These are phyloP conservation scores for Neosalanx taihuensis DNA, from an alignment of 2,797 vertebrate species.

Conservation along the genomic window DNA sequence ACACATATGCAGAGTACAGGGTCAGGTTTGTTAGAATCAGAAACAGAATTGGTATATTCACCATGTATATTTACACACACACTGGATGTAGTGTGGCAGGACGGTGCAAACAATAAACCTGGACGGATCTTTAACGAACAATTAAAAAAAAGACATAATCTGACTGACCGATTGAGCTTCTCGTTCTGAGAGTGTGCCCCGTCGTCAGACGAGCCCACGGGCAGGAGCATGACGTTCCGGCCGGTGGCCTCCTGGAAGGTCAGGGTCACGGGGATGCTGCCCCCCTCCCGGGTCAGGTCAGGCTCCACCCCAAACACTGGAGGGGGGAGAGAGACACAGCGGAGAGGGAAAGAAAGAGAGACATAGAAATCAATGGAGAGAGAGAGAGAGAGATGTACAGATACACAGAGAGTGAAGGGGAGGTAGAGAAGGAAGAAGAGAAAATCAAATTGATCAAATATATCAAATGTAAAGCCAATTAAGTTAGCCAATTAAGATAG, in stretches of 20 bases:
- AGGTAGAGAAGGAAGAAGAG: no score
- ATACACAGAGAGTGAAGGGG: no score
- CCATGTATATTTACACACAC: no score
- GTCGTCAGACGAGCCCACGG: constrained; percentile 91
- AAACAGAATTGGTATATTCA: no score
- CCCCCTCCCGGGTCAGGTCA: constrained; percentile 93
- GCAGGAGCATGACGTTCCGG: constrained; percentile 94
- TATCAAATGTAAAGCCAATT: no score
- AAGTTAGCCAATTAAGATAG: no score
- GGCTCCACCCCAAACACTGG: constrained; percentile 96
- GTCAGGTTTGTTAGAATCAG: no score
- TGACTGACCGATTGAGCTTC: constrained; percentile 88
- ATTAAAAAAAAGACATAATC: no score
- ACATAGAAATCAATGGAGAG: neutral
- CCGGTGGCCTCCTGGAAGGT: constrained; percentile 97
- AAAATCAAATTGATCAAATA: no score
- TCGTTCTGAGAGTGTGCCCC: constrained; percentile 98
- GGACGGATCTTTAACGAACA: no score
- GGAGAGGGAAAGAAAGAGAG: neutral
- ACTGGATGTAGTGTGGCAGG: no score
- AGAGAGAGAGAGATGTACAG: neutral
- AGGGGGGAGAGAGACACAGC: neutral
- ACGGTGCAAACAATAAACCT: no score
- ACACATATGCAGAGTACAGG: constrained; percentile 10
- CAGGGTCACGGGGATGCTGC: constrained; percentile 94